phyloP scores from a whole-genome alignment of 1,140 invertebrate genomes.

The Oryzaephilus surinamensis region DNA sequence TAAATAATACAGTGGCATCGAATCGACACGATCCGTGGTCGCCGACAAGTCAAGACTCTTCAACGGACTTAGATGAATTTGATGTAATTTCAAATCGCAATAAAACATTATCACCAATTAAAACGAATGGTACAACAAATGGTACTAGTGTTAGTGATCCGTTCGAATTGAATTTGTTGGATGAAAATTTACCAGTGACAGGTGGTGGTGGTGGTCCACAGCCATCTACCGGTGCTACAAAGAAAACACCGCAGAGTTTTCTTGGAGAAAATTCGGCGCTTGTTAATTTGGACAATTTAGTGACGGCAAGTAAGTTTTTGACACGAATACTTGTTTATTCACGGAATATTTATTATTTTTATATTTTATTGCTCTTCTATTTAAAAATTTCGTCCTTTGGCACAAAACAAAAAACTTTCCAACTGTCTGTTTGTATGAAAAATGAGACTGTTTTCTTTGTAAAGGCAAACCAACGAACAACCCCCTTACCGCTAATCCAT shows the following conservation, averaged over 20 bases:
- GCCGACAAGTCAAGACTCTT: conserved; percentile 41
- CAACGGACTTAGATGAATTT: conserved; percentile 72
- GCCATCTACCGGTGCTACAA: conserved; percentile 41
- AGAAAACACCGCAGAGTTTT: conserved; percentile 86
- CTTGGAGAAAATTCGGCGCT: conserved; percentile 88
- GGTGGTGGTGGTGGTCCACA: conserved; percentile 21
- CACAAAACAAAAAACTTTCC: no score
- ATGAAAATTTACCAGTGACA: conserved; percentile 39
- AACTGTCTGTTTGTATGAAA: neutral
- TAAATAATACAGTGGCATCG: neutral
- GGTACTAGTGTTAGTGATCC: conserved; percentile 46
- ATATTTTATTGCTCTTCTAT: neutral
- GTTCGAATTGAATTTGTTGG: conserved; percentile 57
- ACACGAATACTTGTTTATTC: neutral
- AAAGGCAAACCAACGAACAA: conserved; percentile 29
- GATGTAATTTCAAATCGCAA: conserved; percentile 67
- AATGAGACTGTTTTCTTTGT: conserved; percentile 1
- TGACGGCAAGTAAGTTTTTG: conserved; percentile 44
- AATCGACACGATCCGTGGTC: conserved; percentile 31
- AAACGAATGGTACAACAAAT: conserved; percentile 33
- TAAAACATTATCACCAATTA: conserved; percentile 38
- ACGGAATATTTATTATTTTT: neutral
- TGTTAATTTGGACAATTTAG: conserved; percentile 91
- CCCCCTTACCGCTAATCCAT: conserved; percentile 35
- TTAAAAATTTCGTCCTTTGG: no score